A percentile compares a stretch with the other conserved stretches of the same genome.
phyloP scores from a whole-genome alignment of 2,888 invertebrate species.

The Pediacus dermestoides region DNA sequence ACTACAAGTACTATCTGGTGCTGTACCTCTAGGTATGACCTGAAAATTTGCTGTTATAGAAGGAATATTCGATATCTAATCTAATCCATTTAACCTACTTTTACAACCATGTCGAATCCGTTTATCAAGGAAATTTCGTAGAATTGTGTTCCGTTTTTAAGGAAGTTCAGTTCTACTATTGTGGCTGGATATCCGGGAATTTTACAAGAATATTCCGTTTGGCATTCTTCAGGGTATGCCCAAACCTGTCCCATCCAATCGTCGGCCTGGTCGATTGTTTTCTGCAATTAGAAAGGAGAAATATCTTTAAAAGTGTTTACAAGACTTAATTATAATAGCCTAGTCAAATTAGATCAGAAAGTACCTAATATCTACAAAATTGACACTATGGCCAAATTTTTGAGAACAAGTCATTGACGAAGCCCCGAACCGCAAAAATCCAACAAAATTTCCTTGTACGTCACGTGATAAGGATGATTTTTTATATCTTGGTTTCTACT shows the following conservation, averaged over 20 bases:
- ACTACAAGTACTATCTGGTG: background rate
- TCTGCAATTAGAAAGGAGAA: no score
- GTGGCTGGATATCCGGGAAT: background rate
- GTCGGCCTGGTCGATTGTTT: background rate
- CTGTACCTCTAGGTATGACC: constrained; percentile 5
- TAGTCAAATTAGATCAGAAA: no score
- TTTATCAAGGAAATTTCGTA: constrained; percentile 1
- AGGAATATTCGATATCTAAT: no score
- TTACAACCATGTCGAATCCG: constrained; percentile 4
- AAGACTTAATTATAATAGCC: no score
- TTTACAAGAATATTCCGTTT: background rate
- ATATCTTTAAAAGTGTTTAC: no score
- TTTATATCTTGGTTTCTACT: no score
- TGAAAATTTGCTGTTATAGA: constrained; percentile 3
- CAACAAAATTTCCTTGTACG: no score
- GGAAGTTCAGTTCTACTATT: constrained; percentile 1
- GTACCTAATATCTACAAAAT: no score
- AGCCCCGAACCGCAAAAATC: no score
- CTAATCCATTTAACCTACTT: constrained; percentile 3
- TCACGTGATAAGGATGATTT: no score
- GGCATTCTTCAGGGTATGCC: background rate
- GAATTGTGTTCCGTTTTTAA: background rate
- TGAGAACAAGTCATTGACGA: no score
- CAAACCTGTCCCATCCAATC: background rate
- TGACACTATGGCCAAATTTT: no score